Evolutionary conservation across 92 coral and sea anemone genomes (phyloP), one percentile per base, ranked within the genome.

Genomic region (Palythoa grandis): DNA sequence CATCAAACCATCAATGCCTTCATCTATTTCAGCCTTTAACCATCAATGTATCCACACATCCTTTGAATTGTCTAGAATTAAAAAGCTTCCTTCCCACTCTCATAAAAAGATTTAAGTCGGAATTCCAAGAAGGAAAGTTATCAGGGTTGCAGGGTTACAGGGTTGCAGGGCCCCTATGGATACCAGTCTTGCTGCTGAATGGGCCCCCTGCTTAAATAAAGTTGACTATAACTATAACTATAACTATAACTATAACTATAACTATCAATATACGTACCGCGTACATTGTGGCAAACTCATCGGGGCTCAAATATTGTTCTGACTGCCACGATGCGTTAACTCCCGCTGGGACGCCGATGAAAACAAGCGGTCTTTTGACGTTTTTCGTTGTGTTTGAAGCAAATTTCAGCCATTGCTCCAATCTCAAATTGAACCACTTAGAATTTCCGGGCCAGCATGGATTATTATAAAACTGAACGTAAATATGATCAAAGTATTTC

Each of bases 381-480:
- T 5, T 57, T 40, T 40, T 40, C 4, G 63, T 57, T 2, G 35
- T 24, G 35, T 10, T 76, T 52, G 80, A 48, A 6, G 70, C 83
- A 58, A 78, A 78, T 10, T 17, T 57, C 50, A 78, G 23, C 83
- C 83, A 78, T 63, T 78, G 43, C 50, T 39, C 17, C 69, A 78
- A 15, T 17, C 23, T 58, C 16, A 20, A 29, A n/a, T 78, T 78
- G 37, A 78, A 78, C 54, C 7, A 19, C 23, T 11, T 37, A 5
- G 29, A 16, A 47, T 78, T 25, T n/a, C 83, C 83, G 5, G 83
- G 70, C 71, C 71, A 78, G 70, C 83, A 78, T 39, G 11, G 39
- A 35, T 78, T 78, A 35, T 78, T 78, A 68, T 78, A 78, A 78
- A 35, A 78, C 70, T 78, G 83, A 11, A 78, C 12, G 11, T 78